Evolutionary conservation across 1,140 invertebrate species (phyloP), one percentile per base, ranked within the genome.

Genomic region (Cotesia glomerata): DNA sequence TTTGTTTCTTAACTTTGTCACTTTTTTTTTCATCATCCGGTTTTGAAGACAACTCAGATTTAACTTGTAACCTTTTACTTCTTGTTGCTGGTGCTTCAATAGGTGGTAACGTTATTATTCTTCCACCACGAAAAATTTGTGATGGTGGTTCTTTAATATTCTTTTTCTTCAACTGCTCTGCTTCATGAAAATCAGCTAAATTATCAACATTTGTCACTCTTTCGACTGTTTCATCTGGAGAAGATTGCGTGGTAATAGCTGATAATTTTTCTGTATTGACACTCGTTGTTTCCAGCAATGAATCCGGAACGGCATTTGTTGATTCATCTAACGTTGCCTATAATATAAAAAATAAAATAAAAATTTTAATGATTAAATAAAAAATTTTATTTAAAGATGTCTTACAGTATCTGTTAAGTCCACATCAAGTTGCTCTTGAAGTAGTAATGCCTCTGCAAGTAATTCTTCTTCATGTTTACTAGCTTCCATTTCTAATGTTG

Each of bases 11-110:
- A 7, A 32, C n/a, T 64, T 82, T 80, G 1, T 79, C 77, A 1
- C 62, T 54, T 52, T 74, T 78, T 59, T 80, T 81, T 0, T 32
- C 1, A n/a, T 77, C 78, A 0, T 65, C 16, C 2, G 45, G 34
- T 49, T 74, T 78, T 52, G 78, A 73, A 3, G 58, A 14, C 5
- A 58, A 32, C 34, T 82, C 83, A 36, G 74, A 74, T 73, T 85
- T 88, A 0, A 80, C 76, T 69, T 87, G 87, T 5, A 86, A 81
- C 52, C 84, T 71, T 76, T 87, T 89, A 74, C 89, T 89, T 64
- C 91, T 82, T 1, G 92, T 93, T 8, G 91, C 91, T n/a, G 92
- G 93, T 34, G 93, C 91, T 86, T 94, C 93, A 54, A 94, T 93
- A 1, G 93, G 93, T 14, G 93, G 93, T 70, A 95, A 82, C 5